Conservation (phyloP, 1,140 invertebrate species). For the Drosophila auraria region DNA sequence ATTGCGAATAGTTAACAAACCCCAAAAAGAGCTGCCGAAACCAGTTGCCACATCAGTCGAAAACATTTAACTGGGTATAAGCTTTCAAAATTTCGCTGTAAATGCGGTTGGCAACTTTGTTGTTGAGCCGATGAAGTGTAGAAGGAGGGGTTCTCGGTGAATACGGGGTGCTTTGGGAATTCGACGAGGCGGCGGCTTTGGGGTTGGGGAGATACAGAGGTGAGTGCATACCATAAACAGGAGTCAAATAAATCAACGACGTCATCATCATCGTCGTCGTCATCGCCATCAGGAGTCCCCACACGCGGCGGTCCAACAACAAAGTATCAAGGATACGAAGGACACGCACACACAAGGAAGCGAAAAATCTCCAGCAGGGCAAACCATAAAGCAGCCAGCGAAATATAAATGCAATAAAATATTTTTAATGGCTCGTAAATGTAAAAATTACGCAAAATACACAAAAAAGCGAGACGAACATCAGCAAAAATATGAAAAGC, state of each 20-base stretch:
- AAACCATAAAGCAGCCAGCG: slow-evolving; percentile 69
- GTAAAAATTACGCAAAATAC: slow-evolving; percentile 74
- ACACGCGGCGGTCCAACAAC: slow-evolving; percentile 56
- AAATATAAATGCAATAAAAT: slow-evolving; percentile 79
- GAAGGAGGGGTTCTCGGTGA: not conserved
- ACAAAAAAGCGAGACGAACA: slow-evolving; percentile 18
- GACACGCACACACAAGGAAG: slow-evolving; percentile 34
- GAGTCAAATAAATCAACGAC: slow-evolving; percentile 74
- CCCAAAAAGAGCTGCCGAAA: slow-evolving; percentile 11
- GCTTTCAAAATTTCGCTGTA: slow-evolving; percentile 42
- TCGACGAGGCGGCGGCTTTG: not conserved
- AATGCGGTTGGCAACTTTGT: slow-evolving; percentile 59
- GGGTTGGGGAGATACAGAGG: slow-evolving; percentile 36
- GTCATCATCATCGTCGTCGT: slow-evolving; percentile 61
- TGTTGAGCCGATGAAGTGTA: slow-evolving; percentile 10
- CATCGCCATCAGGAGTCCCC: slow-evolving; percentile 42
- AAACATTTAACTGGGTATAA: slow-evolving; percentile 38
- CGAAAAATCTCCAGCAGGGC: slow-evolving; percentile 68
- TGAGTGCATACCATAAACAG: slow-evolving; percentile 70
- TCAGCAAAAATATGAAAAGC: slow-evolving; percentile 20
- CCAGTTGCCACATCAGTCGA: slow-evolving; percentile 18
- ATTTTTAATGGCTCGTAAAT: slow-evolving; percentile 78
- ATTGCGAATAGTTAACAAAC: slow-evolving; percentile 29
- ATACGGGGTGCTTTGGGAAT: not conserved
- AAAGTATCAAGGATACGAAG: slow-evolving; percentile 38